Percentiles rank a stretch among this genome's conserved stretches.
These are phyloP conservation scores for Phocoena sinus DNA, from an alignment of 2,113 vertebrate genomes.

Conservation along the genomic window DNA sequence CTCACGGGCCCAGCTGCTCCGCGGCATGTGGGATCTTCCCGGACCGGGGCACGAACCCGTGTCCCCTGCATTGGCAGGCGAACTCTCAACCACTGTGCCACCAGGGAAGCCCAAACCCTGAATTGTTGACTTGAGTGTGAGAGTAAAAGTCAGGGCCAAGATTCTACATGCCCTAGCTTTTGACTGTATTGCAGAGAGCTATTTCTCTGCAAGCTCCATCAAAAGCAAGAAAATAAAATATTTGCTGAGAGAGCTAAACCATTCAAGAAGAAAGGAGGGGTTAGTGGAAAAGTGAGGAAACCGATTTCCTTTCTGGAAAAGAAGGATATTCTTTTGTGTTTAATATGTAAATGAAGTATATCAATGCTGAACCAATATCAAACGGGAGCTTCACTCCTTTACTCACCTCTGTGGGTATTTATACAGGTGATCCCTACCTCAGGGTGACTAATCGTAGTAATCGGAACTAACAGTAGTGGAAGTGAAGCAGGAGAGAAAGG, in stretches of 20 bases:
- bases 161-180: background rate
- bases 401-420: background rate
- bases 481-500: background rate
- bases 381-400: background rate
- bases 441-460: background rate
- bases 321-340: background rate
- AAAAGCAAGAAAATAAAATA: background rate
- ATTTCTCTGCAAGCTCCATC: background rate
- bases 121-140: background rate
- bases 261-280: background rate
- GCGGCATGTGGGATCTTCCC: too few relatives aligned
- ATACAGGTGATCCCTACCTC: background rate
- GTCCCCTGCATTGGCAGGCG: too few relatives aligned
- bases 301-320: background rate
- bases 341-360: background rate
- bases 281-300: background rate
- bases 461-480: background rate
- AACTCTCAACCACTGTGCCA: too few relatives aligned
- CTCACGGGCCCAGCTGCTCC: too few relatives aligned
- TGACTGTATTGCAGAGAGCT: background rate
- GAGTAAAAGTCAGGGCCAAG: background rate
- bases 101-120: background rate
- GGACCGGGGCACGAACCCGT: accelerated
- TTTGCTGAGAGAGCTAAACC: background rate
- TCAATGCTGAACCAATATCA: background rate